A percentile compares a stretch with the other conserved stretches of the same genome.
Evolutionary conservation across 2,888 invertebrate genomes (phyloP).

Genomic region (Pterobdella sp.): DNA sequence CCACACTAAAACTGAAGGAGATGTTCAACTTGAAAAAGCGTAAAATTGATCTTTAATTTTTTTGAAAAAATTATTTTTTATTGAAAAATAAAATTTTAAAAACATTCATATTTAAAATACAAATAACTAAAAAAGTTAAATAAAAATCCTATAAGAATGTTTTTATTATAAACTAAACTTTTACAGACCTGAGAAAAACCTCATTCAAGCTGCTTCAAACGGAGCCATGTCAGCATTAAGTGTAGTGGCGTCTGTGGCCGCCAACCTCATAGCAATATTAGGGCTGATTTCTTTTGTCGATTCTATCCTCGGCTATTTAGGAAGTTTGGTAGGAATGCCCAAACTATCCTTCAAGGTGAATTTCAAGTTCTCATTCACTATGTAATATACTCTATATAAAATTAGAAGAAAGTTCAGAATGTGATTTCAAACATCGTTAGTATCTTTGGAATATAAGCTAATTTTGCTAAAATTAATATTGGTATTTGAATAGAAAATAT

Average conservation of each 20-base stretch:
- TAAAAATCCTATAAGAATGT: not conserved
- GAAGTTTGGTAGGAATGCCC: constrained; percentile 63
- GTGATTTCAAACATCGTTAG: no score
- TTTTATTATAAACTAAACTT: not conserved
- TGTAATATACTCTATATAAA: no score
- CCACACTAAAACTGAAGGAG: constrained; percentile 63
- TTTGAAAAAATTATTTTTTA: not conserved
- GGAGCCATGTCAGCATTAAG: constrained; percentile 73
- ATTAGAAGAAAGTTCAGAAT: no score
- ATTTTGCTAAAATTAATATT: no score
- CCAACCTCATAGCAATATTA: constrained; percentile 80
- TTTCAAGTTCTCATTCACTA: no score
- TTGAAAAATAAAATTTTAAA: not conserved
- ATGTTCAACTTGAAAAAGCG: constrained; percentile 61
- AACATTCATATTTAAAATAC: not conserved
- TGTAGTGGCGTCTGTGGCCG: constrained; percentile 69
- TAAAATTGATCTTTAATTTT: constrained; percentile 26
- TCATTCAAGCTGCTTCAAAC: constrained; percentile 77
- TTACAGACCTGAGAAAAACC: constrained; percentile 67
- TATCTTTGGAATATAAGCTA: no score
- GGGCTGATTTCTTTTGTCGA: constrained; percentile 75
- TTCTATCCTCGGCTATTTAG: constrained; percentile 68
- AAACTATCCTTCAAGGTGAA: constrained; percentile 49
- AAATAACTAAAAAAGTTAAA: not conserved
- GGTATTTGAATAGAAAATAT: no score